phyloP scores from a whole-genome alignment of 35 echinoderm and acorn worm species.

The Apostichopus californicus region DNA sequence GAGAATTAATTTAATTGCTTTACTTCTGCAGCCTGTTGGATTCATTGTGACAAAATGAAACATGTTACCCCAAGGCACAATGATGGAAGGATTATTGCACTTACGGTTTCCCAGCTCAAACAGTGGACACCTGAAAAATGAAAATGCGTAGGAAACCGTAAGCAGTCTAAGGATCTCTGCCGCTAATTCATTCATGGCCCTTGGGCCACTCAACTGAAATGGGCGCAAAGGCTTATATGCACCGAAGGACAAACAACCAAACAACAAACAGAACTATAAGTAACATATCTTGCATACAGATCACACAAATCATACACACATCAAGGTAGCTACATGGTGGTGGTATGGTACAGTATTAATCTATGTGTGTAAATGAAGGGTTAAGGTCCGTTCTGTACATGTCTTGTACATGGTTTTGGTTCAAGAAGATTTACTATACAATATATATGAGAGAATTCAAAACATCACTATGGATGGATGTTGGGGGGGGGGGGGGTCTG shows the following conservation, averaged over 20 bases:
- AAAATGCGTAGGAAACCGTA: slow-evolving; percentile 42
- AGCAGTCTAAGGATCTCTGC: not conserved
- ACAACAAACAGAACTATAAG: not conserved
- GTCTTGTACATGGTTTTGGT: no score
- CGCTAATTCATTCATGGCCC: not conserved
- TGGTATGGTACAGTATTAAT: no score
- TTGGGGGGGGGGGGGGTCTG: no score
- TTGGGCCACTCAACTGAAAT: not conserved
- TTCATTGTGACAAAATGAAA: not conserved
- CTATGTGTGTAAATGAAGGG: no score
- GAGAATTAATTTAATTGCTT: not conserved
- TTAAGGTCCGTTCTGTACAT: no score
- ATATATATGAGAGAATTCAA: no score
- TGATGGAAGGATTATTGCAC: slow-evolving; percentile 26
- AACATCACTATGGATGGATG: no score
- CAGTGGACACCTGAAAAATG: slow-evolving; percentile 41
- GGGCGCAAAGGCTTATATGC: not conserved
- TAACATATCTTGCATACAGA: no score
- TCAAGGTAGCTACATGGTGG: no score
- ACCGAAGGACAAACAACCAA: not conserved
- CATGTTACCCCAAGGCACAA: not conserved
- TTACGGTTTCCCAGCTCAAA: slow-evolving; percentile 37
- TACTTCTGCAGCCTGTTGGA: not conserved
- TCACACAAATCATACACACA: no score
- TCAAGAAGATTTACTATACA: no score